A percentile compares a stretch with the other conserved stretches of the same genome.
Evolutionary conservation across 2,888 invertebrate species (phyloP).

Genomic region (Molanna angustata): DNA sequence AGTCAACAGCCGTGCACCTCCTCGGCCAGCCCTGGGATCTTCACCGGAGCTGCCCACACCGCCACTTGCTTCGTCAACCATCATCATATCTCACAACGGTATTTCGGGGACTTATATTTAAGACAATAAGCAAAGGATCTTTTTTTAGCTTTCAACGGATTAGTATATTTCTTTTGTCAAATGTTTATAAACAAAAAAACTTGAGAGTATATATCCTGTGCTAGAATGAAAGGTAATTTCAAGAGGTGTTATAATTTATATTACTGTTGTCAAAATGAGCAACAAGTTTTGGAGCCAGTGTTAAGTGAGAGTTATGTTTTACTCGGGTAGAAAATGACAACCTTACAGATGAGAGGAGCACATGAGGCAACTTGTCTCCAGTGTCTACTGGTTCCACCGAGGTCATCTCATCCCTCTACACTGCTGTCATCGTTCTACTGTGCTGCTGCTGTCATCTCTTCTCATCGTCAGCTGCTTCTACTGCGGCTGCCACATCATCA

Average conservation of each 20-base stretch:
- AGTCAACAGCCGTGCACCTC: conserved; percentile 39
- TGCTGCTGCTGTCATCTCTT: background rate
- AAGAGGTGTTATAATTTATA: conserved; percentile 6
- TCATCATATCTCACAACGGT: conserved; percentile 28
- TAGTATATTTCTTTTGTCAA: too few species aligned
- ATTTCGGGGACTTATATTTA: conserved; percentile 31
- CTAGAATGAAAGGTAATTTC: too few species aligned
- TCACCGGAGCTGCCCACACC: conserved; percentile 42
- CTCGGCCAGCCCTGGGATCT: conserved; percentile 42
- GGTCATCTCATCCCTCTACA: conserved; percentile 2
- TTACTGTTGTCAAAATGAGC: background rate
- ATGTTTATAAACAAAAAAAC: too few species aligned
- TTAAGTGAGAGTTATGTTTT: conserved; percentile 22
- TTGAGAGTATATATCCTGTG: too few species aligned
- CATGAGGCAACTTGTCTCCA: conserved; percentile 3
- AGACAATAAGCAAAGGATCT: conserved; percentile 10
- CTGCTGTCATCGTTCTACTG: conserved; percentile 8
- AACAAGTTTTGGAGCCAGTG: conserved; percentile 28
- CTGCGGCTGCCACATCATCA: background rate
- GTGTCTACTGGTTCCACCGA: conserved; percentile 4
- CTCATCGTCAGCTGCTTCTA: conserved; percentile 10
- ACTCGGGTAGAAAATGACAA: conserved; percentile 31
- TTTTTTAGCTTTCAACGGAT: conserved; percentile 6
- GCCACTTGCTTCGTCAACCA: conserved; percentile 47
- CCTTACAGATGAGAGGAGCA: conserved; percentile 28